phyloP scores from a whole-genome alignment of 2,888 invertebrate species.

The Iselma pallidipennis region DNA sequence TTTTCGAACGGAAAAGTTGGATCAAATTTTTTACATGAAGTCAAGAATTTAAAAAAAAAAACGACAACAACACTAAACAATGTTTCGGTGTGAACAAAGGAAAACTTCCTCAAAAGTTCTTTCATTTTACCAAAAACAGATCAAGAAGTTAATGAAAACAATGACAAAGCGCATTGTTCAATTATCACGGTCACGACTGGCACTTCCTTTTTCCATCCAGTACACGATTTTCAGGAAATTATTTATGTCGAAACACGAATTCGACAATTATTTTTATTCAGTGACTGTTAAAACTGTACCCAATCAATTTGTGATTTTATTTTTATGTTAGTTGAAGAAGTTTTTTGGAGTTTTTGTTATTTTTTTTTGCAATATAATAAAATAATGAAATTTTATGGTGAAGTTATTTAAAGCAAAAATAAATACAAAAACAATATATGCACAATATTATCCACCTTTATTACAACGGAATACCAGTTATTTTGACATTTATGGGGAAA shows the following conservation, averaged over 20 bases:
- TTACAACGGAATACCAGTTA: slow-evolving; percentile 15
- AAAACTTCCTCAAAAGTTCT: neutral
- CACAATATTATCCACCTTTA: slow-evolving; percentile 20
- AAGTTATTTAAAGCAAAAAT: slow-evolving; percentile 15
- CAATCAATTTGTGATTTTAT: slow-evolving; percentile 14
- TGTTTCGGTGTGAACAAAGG: neutral
- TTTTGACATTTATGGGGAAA: slow-evolving; percentile 20
- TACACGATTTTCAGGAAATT: slow-evolving; percentile 5
- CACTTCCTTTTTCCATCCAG: slow-evolving; percentile 19
- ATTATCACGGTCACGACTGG: slow-evolving; percentile 28
- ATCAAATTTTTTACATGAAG: too few relatives aligned
- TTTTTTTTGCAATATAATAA: slow-evolving; percentile 2
- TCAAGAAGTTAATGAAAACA: slow-evolving; percentile 24
- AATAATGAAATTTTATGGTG: slow-evolving; percentile 13
- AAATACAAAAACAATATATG: slow-evolving; percentile 18
- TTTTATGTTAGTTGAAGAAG: slow-evolving; percentile 6
- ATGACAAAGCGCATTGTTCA: slow-evolving; percentile 27
- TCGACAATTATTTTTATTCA: slow-evolving; percentile 13
- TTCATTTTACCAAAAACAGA: neutral
- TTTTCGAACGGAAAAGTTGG: too few relatives aligned
- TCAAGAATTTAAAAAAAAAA: too few relatives aligned
- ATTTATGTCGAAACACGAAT: slow-evolving; percentile 10
- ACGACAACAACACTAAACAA: neutral
- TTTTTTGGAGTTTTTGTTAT: slow-evolving; percentile 6
- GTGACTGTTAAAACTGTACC: slow-evolving; percentile 17